These are phyloP conservation scores for Gymnothorax javanicus DNA, from an alignment of 2,797 vertebrate genomes.

Conservation along the genomic window DNA sequence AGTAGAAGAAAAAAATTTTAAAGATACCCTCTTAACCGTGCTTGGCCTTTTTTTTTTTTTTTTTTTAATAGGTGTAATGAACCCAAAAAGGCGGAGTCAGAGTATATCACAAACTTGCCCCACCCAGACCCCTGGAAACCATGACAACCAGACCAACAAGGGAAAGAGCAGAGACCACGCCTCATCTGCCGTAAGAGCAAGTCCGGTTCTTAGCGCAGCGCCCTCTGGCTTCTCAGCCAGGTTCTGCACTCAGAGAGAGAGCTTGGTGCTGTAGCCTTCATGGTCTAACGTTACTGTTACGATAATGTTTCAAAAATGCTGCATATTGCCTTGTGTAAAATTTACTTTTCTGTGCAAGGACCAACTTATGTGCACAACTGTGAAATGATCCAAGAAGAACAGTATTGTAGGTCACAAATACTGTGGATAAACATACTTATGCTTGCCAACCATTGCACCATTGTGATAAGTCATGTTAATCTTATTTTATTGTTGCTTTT, in stretches of 20 bases:
- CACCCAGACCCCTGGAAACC: slow-evolving; percentile 62
- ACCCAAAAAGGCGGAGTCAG: slow-evolving; percentile 73
- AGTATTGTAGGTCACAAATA: neutral
- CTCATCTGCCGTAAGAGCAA: slow-evolving; percentile 65
- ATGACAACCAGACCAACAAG: slow-evolving; percentile 48
- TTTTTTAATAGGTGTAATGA: slow-evolving; percentile 71
- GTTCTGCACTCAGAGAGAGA: neutral
- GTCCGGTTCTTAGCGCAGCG: neutral
- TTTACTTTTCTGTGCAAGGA: neutral
- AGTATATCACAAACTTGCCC: slow-evolving; percentile 65
- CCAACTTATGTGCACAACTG: neutral
- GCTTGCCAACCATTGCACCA: neutral
- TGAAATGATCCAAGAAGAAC: neutral
- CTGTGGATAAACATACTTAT: neutral
- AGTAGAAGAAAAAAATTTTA: too few relatives aligned
- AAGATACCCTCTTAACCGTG: too few relatives aligned
- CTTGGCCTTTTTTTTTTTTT: neutral
- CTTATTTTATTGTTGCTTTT: neutral
- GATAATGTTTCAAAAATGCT: neutral
- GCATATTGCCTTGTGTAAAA: slow-evolving; percentile 11
- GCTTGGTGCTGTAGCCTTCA: neutral
- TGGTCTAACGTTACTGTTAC: too few relatives aligned
- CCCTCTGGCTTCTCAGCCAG: neutral
- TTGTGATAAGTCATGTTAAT: too few relatives aligned
- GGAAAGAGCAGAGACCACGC: slow-evolving; percentile 66